phyloP scores from a whole-genome alignment of 2,888 invertebrate species.

The Elysia crispata region DNA sequence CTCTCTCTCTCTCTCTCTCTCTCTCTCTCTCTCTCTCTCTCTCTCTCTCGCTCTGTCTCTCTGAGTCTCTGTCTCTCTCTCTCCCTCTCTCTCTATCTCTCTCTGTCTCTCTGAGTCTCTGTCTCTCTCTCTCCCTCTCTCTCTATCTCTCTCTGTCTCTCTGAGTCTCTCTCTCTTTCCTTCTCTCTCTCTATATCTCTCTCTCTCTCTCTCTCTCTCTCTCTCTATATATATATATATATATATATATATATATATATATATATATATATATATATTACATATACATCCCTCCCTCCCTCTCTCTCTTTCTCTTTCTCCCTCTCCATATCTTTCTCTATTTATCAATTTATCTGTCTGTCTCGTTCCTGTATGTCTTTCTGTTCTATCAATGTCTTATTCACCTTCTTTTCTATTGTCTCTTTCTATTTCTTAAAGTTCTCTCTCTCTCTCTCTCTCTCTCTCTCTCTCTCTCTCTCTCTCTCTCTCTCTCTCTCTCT shows the following conservation, averaged over 20 bases:
- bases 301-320: background rate
- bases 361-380: too few relatives aligned
- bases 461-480: constrained; percentile 30
- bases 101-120: constrained; percentile 17
- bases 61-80: background rate
- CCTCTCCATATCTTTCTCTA: too few relatives aligned
- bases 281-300: background rate
- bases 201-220: too few relatives aligned
- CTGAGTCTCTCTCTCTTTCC: too few relatives aligned
- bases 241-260: too few relatives aligned
- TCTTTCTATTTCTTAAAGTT: constrained; percentile 7
- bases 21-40: background rate
- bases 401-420: background rate
- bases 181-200: too few relatives aligned
- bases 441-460: background rate
- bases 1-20: constrained; percentile 14
- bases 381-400: constrained; percentile 33
- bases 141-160: too few relatives aligned
- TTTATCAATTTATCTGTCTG: too few relatives aligned
- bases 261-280: too few relatives aligned
- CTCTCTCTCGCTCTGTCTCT: constrained; percentile 35
- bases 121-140: background rate
- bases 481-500: constrained; percentile 19
- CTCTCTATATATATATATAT: too few relatives aligned
- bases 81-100: constrained; percentile 18